Percentiles rank a stretch among this genome's conserved stretches.
Evolutionary conservation across 1,140 invertebrate genomes (phyloP).

Genomic region (Neodiprion virginianus): DNA sequence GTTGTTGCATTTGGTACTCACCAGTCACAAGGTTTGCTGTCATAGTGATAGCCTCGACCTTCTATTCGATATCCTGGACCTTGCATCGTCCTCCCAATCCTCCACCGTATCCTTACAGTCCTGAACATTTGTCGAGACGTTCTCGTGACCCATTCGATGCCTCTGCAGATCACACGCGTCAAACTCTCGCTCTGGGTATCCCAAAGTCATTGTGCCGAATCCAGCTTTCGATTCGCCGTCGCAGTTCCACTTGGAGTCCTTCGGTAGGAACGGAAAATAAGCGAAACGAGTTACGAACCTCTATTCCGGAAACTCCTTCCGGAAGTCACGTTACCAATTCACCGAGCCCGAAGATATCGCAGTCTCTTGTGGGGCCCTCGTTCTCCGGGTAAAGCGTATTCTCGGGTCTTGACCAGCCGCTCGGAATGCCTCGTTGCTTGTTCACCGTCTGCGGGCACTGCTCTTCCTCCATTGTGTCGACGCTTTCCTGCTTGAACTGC

Average conservation of each 20-base stretch:
- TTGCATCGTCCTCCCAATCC: not conserved
- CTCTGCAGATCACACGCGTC: not conserved
- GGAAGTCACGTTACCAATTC: not conserved
- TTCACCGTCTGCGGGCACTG: not conserved
- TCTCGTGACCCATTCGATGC: not conserved
- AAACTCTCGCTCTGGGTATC: not conserved
- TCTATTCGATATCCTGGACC: not conserved
- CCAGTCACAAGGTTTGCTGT: too few relatives aligned
- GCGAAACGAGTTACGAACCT: not conserved
- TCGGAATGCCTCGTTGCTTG: not conserved
- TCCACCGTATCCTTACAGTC: not conserved
- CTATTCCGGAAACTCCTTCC: too few relatives aligned
- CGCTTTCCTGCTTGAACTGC: not conserved
- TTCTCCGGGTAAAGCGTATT: conserved; percentile 5
- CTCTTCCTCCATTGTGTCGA: not conserved
- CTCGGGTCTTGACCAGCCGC: not conserved
- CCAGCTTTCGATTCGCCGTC: not conserved
- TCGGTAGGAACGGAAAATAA: not conserved
- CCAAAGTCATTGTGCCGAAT: not conserved
- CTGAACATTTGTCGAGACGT: not conserved
- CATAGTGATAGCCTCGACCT: too few relatives aligned
- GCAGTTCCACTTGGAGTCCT: not conserved
- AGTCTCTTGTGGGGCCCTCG: conserved; percentile 8
- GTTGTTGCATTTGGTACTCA: too few relatives aligned
- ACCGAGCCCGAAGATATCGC: not conserved